These are phyloP conservation scores for Dysdera silvatica DNA, from an alignment of 1,140 invertebrate genomes.

Conservation along the genomic window DNA sequence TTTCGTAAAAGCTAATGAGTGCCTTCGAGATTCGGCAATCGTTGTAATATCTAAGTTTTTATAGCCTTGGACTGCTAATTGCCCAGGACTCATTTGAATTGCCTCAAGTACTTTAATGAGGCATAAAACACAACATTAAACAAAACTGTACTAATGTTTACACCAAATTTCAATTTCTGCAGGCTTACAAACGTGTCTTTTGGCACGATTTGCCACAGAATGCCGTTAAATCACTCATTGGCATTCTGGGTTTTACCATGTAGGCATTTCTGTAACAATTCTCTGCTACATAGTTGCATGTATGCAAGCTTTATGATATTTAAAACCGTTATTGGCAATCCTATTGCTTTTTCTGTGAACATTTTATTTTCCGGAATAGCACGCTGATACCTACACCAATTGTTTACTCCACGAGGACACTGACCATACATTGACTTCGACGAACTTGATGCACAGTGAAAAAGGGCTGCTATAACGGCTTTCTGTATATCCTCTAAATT, in stretches of 20 bases:
- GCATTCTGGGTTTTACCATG: constrained; percentile 13
- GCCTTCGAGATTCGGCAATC: too few species aligned
- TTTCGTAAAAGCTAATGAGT: too few species aligned
- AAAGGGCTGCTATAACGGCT: neutral
- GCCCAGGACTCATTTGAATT: too few species aligned
- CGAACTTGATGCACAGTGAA: neutral
- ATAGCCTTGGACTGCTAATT: too few species aligned
- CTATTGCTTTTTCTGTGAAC: neutral
- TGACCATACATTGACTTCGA: neutral
- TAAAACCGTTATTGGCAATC: neutral
- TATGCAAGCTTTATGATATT: neutral
- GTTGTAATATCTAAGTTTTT: too few species aligned
- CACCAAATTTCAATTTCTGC: neutral
- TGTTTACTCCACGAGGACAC: neutral
- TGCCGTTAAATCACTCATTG: constrained; percentile 3
- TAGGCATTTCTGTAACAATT: neutral
- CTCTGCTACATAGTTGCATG: neutral
- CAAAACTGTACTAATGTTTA: neutral
- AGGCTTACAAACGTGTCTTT: constrained; percentile 2
- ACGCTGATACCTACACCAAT: neutral
- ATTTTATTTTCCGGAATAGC: neutral
- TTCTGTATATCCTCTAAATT: neutral
- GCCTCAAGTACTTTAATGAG: too few species aligned
- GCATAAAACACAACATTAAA: too few species aligned
- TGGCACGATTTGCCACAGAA: constrained; percentile 1